Conservation (phyloP, 2,888 invertebrate species). For the Mamestra brassicae region DNA sequence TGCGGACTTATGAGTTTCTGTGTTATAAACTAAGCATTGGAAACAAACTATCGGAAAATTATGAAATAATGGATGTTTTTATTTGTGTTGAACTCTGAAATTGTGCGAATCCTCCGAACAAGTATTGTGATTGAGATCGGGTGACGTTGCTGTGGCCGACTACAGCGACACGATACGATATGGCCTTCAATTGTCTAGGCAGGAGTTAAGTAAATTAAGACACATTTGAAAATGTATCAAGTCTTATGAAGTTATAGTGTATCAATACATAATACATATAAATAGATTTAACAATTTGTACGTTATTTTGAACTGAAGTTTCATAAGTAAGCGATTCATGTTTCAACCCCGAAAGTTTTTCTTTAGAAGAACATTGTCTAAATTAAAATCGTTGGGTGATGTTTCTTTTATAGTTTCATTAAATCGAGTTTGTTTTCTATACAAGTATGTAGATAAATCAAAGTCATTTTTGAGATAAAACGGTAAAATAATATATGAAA, state of each 20-base stretch:
- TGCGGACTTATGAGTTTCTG: slow-evolving; percentile 30
- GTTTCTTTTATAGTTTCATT: slow-evolving; percentile 53
- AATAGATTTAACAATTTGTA: slow-evolving; percentile 79
- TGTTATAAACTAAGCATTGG: slow-evolving; percentile 29
- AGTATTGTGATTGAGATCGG: slow-evolving; percentile 52
- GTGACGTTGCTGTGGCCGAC: slow-evolving; percentile 60
- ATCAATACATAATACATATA: slow-evolving; percentile 76
- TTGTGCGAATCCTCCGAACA: slow-evolving; percentile 36
- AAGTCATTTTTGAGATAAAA: slow-evolving; percentile 43
- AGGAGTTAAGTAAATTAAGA: slow-evolving; percentile 81
- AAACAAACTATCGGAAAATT: slow-evolving; percentile 25
- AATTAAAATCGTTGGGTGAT: slow-evolving; percentile 42
- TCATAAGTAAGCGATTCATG: slow-evolving; percentile 66
- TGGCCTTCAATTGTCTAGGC: slow-evolving; percentile 81
- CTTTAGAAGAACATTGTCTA: slow-evolving; percentile 64
- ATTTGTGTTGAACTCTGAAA: slow-evolving; percentile 42
- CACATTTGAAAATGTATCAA: slow-evolving; percentile 78
- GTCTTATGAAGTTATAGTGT: slow-evolving; percentile 82
- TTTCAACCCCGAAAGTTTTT: slow-evolving; percentile 79
- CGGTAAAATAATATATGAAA: slow-evolving; percentile 38
- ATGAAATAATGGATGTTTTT: slow-evolving; percentile 21
- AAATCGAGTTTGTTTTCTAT: slow-evolving; percentile 34
- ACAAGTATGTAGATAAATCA: slow-evolving; percentile 67
- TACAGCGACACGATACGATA: slow-evolving; percentile 69
- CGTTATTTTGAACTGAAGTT: slow-evolving; percentile 74